Evolutionary conservation across 2,888 invertebrate genomes (phyloP).

Genomic region (Tridacna crocea): DNA sequence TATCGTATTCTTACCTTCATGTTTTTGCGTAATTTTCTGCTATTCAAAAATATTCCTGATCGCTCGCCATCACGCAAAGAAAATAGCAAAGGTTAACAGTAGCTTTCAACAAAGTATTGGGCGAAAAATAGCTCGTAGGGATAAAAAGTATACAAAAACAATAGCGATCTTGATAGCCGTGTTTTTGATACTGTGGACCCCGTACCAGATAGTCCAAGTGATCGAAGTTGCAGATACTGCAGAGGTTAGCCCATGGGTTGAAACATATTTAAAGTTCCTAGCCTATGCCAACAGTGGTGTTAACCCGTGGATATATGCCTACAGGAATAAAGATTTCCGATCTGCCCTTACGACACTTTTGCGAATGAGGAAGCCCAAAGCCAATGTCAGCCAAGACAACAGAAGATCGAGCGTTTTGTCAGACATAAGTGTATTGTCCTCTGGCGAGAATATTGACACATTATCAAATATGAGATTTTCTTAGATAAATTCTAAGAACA

Average conservation of each 20-base stretch:
- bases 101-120: constrained; percentile 85
- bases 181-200: constrained; percentile 87
- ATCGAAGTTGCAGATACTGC: constrained; percentile 78
- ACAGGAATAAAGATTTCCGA: constrained; percentile 87
- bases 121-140: constrained; percentile 71
- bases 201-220: constrained; percentile 86
- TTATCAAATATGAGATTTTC: too few relatives aligned
- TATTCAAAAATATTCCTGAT: constrained; percentile 88
- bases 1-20: constrained; percentile 88
- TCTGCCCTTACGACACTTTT: constrained; percentile 84
- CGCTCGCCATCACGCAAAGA: constrained; percentile 88
- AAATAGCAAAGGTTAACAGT: constrained; percentile 86
- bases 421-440: constrained; percentile 37
- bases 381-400: not conserved
- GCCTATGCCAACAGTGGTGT: constrained; percentile 87
- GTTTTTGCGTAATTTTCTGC: constrained; percentile 86
- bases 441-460: constrained; percentile 47
- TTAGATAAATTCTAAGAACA: too few relatives aligned
- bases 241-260: constrained; percentile 86
- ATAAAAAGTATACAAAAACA: constrained; percentile 87
- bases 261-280: constrained; percentile 87
- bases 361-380: not conserved
- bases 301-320: constrained; percentile 89
- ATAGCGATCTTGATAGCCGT: constrained; percentile 88
- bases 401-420: constrained; percentile 59